These are phyloP conservation scores for Saturnia japonica DNA, from an alignment of 2,888 invertebrate genomes.

Conservation along the genomic window DNA sequence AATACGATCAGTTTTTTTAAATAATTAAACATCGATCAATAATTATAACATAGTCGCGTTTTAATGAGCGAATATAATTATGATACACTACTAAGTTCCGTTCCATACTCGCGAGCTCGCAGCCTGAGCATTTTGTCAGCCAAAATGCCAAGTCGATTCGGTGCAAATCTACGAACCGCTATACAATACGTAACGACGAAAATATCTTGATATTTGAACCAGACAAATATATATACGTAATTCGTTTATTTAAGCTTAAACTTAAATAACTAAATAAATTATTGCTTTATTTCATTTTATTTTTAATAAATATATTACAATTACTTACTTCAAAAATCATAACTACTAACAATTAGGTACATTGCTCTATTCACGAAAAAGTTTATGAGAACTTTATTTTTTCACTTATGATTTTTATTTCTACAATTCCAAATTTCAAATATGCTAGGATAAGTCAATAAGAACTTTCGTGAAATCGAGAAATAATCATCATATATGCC, in stretches of 20 bases:
- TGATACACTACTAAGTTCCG: constrained; percentile 33
- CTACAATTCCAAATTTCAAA: no score
- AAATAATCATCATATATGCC: no score
- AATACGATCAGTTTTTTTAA: not conserved
- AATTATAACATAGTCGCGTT: not conserved
- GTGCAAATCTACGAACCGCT: constrained; percentile 71
- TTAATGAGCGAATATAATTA: not conserved
- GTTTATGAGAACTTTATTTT: no score
- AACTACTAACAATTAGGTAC: no score
- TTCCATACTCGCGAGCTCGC: constrained; percentile 53
- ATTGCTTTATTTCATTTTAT: not conserved
- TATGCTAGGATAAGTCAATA: no score
- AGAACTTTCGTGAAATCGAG: no score
- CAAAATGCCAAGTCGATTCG: constrained; percentile 76
- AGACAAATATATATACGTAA: not conserved
- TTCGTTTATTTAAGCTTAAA: not conserved
- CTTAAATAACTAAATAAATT: no score
- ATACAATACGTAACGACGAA: constrained; percentile 42
- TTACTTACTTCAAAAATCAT: no score
- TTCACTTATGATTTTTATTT: no score
- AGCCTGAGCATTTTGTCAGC: constrained; percentile 71
- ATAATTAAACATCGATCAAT: not conserved
- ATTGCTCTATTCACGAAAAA: no score
- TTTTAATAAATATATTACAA: no score
- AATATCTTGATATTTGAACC: constrained; percentile 49